phyloP scores from a whole-genome alignment of 2,113 vertebrate genomes.

The Scartelaos histophorus region DNA sequence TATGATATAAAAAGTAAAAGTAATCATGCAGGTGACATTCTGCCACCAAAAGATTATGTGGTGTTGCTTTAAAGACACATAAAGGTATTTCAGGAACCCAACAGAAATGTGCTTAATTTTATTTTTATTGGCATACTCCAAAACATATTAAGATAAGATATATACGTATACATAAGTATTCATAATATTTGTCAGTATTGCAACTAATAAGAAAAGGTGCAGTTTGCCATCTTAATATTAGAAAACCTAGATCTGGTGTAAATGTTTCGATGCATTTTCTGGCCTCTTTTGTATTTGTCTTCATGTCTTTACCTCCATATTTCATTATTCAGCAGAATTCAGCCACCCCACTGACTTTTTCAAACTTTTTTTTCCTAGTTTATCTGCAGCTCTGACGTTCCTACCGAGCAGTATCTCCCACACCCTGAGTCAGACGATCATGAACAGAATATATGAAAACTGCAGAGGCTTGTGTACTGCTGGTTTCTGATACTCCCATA shows the following conservation, averaged over 20 bases:
- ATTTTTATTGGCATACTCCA: too few species aligned
- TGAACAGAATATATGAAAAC: constrained; percentile 5
- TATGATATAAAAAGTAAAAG: neutral
- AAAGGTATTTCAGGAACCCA: too few species aligned
- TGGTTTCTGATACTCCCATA: neutral
- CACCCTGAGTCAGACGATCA: constrained; percentile 4
- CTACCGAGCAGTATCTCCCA: neutral
- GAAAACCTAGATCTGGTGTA: too few species aligned
- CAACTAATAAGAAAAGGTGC: too few species aligned
- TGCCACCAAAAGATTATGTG: too few species aligned
- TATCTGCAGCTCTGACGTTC: neutral
- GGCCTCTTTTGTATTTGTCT: neutral
- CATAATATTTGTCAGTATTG: too few species aligned
- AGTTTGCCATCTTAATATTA: too few species aligned
- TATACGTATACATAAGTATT: too few species aligned
- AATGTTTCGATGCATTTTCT: neutral
- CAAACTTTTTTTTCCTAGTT: neutral
- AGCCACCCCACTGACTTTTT: neutral
- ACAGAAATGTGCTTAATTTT: too few species aligned
- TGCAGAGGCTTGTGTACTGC: neutral
- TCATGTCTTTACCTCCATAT: neutral
- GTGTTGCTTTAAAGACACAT: too few species aligned
- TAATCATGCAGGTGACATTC: too few species aligned
- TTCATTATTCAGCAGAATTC: constrained; percentile 9
- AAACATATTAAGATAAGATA: too few species aligned